Base-by-base conservation (phyloP, 2,113 vertebrate species). In the Scomber colias region DNA sequence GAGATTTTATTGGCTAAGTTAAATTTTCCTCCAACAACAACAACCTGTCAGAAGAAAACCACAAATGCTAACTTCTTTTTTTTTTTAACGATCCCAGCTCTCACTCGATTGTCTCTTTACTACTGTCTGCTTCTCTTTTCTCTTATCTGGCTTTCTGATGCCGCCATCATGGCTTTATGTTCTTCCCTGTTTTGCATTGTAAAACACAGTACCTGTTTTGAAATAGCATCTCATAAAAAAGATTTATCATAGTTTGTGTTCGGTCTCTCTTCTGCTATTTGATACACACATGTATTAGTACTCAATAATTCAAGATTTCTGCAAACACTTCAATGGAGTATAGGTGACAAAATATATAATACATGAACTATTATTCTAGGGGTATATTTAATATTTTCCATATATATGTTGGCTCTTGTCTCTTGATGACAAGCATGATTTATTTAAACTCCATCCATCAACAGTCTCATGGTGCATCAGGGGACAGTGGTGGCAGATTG, bases 171-270 rank as follows among this genome's bases (percentile, higher is more conserved):
- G 21, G 48, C 54, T 76, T 82, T 80, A 82, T 79, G 27, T 65
- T 63, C 81, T 87, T 91, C 75, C 77, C 63, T 63, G 4, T 82
- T 76, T 68, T 12, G 54, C 50, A 56, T 70, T 17, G 17, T 87
- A 80, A 85, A 86, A 68, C 49, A 11, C 51, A 27, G 24, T 27
- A 35, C 11, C 35, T 49, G 27, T 44, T 27, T 27, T 27, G 35
- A 49, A 49, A 65, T 17, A 17, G 3, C 14, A 24, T 11, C 8
- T 68, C n/a, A 9, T 73, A 35, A 63, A 62, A 24, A 62, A 30
- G 9, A 24, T 40, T 31, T 46, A 45, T 16, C 15, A 16, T 6
- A 51, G 35, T 56, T 72, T 61, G 21, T 48, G 16, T 40, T 66
- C 67, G 45, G 8, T 9, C 11, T 11, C 61, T 4, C 46, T 31